These are phyloP conservation scores for Gallinago stenura DNA, from an alignment of 2,797 vertebrate genomes.

Conservation along the genomic window DNA sequence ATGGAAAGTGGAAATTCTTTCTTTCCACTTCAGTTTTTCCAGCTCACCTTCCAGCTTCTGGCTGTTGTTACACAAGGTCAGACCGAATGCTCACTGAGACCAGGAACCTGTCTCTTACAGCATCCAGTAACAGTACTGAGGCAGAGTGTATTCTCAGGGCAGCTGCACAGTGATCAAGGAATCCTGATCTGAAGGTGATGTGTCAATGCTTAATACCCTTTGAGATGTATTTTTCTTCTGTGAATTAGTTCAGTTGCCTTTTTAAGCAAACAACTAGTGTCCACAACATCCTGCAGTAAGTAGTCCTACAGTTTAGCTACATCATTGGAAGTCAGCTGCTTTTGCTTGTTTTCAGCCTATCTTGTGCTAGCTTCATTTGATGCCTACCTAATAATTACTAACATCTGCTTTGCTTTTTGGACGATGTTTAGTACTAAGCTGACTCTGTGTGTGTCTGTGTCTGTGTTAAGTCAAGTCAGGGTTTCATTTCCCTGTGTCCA, in stretches of 20 bases:
- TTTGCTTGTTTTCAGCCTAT: background rate
- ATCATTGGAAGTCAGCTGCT: background rate
- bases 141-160: background rate
- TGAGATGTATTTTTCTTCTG: background rate
- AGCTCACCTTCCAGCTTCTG: background rate
- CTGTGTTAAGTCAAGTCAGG: background rate
- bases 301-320: background rate
- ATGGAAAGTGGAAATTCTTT: background rate
- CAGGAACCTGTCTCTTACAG: background rate
- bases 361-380: background rate
- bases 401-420: background rate
- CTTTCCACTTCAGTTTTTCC: background rate
- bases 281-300: background rate
- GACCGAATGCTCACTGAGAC: rapidly evolving
- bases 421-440: background rate
- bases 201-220: background rate
- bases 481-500: background rate
- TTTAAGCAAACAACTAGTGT: background rate
- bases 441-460: background rate
- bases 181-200: background rate
- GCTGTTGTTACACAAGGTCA: rapidly evolving
- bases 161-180: background rate
- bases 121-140: background rate
- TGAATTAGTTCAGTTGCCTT: background rate
- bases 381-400: background rate